Evolutionary conservation across 2,797 vertebrate genomes (phyloP), one percentile per base, ranked within the genome.

Genomic region (Buceros bicornis): DNA sequence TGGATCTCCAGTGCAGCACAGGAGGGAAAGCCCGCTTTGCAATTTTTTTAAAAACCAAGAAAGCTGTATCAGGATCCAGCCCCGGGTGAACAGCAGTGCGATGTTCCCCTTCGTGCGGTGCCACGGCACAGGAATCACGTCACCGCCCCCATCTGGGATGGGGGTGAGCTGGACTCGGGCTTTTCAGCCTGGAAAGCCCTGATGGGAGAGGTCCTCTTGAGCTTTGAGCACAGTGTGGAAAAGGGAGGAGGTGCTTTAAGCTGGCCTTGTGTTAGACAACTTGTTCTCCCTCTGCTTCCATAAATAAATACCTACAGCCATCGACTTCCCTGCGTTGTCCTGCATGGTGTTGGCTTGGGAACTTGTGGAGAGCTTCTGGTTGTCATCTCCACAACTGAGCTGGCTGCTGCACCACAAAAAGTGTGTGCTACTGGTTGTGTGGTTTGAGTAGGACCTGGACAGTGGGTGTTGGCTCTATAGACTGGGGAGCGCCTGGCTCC

Each of bases 1-100:
- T 69, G 60, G 85, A 35, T 71, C 81, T 57, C 78, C 58, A 80
- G 26, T 60, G 90, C 71, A 81, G 71, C 61, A 95, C 71, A 87
- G 66, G 77, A 89, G 58, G 79, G 76, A 87, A 93, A 93, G 83
- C 33, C 82, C 9, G 12, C 67, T 96, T 90, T 58, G 50, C 42
- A 73, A 66, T 69, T 40, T 40, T 40, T 40, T 42, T 60, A 25
- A 56, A 71, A 40, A 35, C 26, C 51, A 66, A 40, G 40, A 25
- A 18, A 84, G 56, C 56, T 74, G 4, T 83, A n/a, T 69, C 58
- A 85, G 74, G 50, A 89, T 57, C 43, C 14, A 77, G 65, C 57
- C 67, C 24, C 15, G 61, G 91, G 89, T 82, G 88, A 87, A 91
- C 51, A 90, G 70, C 60, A 74, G 42, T 2, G n/a, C 0, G 5